phyloP scores from a whole-genome alignment of 2,113 vertebrate species.

The Pomatorhinus ruficollis region DNA sequence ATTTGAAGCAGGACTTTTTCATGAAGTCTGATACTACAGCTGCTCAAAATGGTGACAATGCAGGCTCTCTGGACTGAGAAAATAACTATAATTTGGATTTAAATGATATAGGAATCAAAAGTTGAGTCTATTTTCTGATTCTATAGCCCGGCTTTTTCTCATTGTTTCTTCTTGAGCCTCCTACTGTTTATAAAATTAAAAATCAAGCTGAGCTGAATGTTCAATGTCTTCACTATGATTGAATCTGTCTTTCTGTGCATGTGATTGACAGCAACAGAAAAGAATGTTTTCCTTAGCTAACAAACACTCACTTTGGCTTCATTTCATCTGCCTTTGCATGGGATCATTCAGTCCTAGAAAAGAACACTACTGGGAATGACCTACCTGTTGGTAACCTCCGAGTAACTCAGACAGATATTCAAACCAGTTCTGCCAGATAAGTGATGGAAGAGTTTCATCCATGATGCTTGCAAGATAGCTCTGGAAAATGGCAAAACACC shows the following conservation, averaged over 20 bases:
- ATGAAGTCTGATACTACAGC: background rate
- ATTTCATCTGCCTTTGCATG: background rate
- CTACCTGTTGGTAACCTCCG: background rate
- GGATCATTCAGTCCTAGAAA: background rate
- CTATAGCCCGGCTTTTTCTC: constrained; percentile 29
- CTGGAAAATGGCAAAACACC: background rate
- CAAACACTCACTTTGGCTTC: background rate
- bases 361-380: background rate
- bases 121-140: constrained; percentile 30
- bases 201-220: constrained; percentile 61
- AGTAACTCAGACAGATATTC: background rate
- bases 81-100: constrained; percentile 53
- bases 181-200: constrained; percentile 71
- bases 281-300: constrained; percentile 3
- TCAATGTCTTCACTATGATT: constrained; percentile 39
- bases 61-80: background rate
- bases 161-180: constrained; percentile 58
- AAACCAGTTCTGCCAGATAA: background rate
- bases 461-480: background rate
- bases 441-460: background rate
- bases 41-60: background rate
- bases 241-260: constrained; percentile 9
- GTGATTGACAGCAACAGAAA: constrained; percentile 8
- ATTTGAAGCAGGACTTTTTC: background rate
- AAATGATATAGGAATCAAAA: constrained; percentile 27